Base-by-base conservation (phyloP, 1,140 invertebrate genomes). In the Sinonovacula constricta region DNA sequence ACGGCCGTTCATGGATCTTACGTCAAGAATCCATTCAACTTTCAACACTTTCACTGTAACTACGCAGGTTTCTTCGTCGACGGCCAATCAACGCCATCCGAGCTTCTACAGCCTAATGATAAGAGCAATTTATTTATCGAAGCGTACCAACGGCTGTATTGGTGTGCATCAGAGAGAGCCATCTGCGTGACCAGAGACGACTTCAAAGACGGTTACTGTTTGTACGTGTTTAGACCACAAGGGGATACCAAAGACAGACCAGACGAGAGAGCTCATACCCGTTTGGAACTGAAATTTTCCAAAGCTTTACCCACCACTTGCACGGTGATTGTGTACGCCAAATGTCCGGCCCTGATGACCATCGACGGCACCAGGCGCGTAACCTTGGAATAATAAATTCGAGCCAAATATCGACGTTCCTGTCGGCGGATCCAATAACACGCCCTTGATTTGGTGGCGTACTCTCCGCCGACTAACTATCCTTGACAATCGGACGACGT, bases 1-100 rank as follows among this genome's bases (percentile, higher is more conserved):
- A 14, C 4, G 10, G 59, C 59, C 24, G 28, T 62, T 33, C 59
- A 62, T 24, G 59, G 59, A 62, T 30, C 24, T 33, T 26, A 62
- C 59, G 12, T 33, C 59, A 62, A 62, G 59, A 62, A 30, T 33
- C 59, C 59, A 10, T 62, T 62, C 59, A 62, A 62, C 31, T 28
- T 62, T 33, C 24, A 62, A 62, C 24, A 62, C 31, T 30, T 62
- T 12, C 28, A 62, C 59, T n/a, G n/a, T n/a, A n/a, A n/a, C n/a
- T n/a, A n/a, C n/a, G n/a, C n/a, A n/a, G n/a, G n/a, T 62, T 56
- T 56, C 54, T 56, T 15, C 54, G 54, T 56, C 5, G 12, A 56
- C 39, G 39, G 39, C 7, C 39, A 56, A 22, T 56, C 54, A 24
- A 56, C 54, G 24, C 54, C 54, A 5, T 18, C 14, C 12, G 12